phyloP scores from a whole-genome alignment of 2,888 invertebrate genomes.

The Dolichomitus sp. region DNA sequence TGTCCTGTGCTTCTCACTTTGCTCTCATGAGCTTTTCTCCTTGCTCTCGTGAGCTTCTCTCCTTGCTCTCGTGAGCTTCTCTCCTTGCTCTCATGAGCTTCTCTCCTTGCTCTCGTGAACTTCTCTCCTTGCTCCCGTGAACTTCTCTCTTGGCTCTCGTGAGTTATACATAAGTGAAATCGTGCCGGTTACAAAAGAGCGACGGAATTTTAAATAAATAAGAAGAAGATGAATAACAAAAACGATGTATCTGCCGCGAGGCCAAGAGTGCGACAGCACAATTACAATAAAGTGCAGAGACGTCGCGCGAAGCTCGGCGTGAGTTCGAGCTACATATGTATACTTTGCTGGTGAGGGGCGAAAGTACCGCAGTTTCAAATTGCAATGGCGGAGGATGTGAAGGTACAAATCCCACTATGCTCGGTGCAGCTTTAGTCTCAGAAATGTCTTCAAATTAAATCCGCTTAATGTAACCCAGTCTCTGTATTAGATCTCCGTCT shows the following conservation, averaged over 20 bases:
- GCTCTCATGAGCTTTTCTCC: too few relatives aligned
- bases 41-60: too few relatives aligned
- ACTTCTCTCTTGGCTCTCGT: too few relatives aligned
- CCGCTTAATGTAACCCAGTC: constrained; percentile 82
- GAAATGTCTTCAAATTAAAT: constrained; percentile 80
- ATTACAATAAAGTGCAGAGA: constrained; percentile 80
- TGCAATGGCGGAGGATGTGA: neutral
- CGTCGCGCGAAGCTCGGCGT: constrained; percentile 12
- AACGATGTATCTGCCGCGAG: constrained; percentile 34
- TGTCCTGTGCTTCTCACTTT: too few relatives aligned
- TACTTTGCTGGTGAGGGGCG: neutral
- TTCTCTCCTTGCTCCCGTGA: too few relatives aligned
- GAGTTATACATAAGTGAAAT: constrained; percentile 33
- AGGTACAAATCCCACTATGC: constrained; percentile 26
- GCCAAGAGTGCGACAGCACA: constrained; percentile 75
- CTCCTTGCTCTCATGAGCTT: too few relatives aligned
- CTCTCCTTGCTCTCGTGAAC: too few relatives aligned
- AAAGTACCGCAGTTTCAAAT: constrained; percentile 36
- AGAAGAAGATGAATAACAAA: constrained; percentile 6
- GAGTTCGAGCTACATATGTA: constrained; percentile 20
- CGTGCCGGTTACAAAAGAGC: constrained; percentile 9
- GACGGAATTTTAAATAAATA: neutral
- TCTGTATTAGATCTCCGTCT: constrained; percentile 82
- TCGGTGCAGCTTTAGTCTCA: constrained; percentile 62
- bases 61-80: too few relatives aligned